Percentiles rank a stretch among this genome's conserved stretches.
Evolutionary conservation across 1,140 invertebrate genomes (phyloP).

Genomic region (Batillaria attramentaria): DNA sequence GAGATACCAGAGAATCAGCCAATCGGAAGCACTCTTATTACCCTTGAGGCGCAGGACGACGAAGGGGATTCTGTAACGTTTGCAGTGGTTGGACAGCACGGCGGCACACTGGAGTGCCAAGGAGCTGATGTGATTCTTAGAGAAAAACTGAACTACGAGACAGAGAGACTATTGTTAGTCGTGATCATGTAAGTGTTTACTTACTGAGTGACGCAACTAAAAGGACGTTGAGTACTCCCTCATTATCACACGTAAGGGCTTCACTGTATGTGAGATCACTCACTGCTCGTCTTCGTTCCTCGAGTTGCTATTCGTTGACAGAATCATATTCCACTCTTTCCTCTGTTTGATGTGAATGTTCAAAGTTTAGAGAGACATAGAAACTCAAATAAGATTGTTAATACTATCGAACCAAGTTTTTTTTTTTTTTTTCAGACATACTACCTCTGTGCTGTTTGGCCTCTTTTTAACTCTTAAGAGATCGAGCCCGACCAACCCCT

Average conservation of each 20-base stretch:
- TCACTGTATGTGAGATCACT: not conserved
- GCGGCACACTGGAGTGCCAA: not conserved
- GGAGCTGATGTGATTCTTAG: not conserved
- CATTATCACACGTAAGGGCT: not conserved
- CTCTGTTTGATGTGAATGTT: too few relatives aligned
- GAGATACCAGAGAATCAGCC: not conserved
- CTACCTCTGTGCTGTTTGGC: too few relatives aligned
- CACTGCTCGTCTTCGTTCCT: not conserved
- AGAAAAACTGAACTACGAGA: constrained; percentile 8
- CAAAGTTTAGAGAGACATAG: too few relatives aligned
- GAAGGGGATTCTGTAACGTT: constrained; percentile 21
- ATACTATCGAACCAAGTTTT: too few relatives aligned
- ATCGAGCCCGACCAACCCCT: too few relatives aligned
- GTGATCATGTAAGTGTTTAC: not conserved
- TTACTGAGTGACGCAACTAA: too few relatives aligned
- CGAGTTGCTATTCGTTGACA: not conserved
- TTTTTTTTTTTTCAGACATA: too few relatives aligned
- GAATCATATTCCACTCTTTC: not conserved
- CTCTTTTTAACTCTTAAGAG: too few relatives aligned
- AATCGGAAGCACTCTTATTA: not conserved
- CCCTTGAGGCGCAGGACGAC: not conserved
- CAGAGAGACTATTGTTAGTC: not conserved
- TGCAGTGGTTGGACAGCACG: not conserved
- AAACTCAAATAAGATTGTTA: too few relatives aligned
- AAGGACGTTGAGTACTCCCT: not conserved